A percentile compares a stretch with the other conserved stretches of the same genome.
These are phyloP conservation scores for Labia minor DNA, from an alignment of 2,888 invertebrate species.

Conservation along the genomic window DNA sequence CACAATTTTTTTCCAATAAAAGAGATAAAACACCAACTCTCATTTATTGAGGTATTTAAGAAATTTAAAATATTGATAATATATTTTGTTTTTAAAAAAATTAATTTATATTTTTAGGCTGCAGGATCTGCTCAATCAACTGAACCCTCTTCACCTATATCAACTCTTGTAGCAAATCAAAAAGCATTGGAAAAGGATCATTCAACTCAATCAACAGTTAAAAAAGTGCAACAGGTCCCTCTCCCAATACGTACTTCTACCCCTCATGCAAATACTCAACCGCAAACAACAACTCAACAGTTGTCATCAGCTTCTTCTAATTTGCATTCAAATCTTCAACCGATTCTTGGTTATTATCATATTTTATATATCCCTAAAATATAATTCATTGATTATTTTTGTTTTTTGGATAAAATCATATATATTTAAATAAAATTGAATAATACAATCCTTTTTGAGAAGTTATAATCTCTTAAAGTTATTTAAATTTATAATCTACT, in stretches of 20 bases:
- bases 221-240: background rate
- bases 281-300: background rate
- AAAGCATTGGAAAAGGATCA: background rate
- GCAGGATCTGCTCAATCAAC: background rate
- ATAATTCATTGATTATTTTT: too few relatives aligned
- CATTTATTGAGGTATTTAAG: background rate
- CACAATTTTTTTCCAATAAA: constrained; percentile 16
- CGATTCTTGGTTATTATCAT: background rate
- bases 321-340: background rate
- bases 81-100: background rate
- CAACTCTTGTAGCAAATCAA: background rate
- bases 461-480: too few relatives aligned
- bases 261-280: background rate
- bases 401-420: too few relatives aligned
- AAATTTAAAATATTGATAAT: background rate
- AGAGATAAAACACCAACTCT: background rate
- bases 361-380: background rate
- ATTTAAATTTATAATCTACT: too few relatives aligned
- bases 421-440: too few relatives aligned
- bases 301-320: background rate
- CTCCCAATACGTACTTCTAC: background rate
- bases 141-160: background rate
- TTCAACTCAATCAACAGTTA: background rate
- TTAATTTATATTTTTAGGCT: background rate
- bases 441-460: too few relatives aligned